Percentiles rank a stretch among this genome's conserved stretches.
These are phyloP conservation scores for Rhea pennata DNA, from an alignment of 2,113 vertebrate genomes.

Conservation along the genomic window DNA sequence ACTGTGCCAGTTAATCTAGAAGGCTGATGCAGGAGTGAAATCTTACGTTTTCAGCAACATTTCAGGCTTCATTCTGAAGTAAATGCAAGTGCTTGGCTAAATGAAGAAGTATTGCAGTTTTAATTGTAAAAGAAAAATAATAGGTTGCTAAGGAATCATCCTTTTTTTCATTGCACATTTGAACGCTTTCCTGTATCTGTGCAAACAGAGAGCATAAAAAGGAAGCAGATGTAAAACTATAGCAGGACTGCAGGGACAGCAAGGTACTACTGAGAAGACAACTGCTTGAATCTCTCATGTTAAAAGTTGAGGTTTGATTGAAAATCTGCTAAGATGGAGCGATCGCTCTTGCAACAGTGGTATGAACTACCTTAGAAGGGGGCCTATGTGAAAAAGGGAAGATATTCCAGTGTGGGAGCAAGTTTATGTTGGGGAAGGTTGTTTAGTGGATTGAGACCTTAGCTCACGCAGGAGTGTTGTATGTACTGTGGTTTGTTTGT, in stretches of 20 bases:
- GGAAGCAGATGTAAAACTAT: neutral
- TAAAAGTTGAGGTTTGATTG: neutral
- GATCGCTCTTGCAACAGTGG: neutral
- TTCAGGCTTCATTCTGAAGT: conserved; percentile 23
- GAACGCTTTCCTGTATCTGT: neutral
- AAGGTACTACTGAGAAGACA: neutral
- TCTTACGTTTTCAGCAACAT: neutral
- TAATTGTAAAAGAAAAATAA: neutral
- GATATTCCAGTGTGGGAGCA: neutral
- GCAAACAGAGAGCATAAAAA: neutral
- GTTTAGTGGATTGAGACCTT: neutral
- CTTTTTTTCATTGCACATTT: neutral
- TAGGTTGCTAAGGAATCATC: neutral
- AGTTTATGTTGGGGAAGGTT: neutral
- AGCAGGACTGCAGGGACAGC: neutral
- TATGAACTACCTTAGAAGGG: neutral
- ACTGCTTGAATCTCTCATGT: neutral
- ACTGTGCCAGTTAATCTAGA: conserved; percentile 19
- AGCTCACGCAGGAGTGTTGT: neutral
- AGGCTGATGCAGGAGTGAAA: neutral
- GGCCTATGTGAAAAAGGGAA: neutral
- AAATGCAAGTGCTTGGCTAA: neutral
- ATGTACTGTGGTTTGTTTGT: neutral
- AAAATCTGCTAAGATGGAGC: neutral
- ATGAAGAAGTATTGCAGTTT: neutral